Percentiles rank a stretch among this genome's conserved stretches.
Evolutionary conservation across 2,797 vertebrate genomes (phyloP).

Genomic region (Ctenopoma multispine): DNA sequence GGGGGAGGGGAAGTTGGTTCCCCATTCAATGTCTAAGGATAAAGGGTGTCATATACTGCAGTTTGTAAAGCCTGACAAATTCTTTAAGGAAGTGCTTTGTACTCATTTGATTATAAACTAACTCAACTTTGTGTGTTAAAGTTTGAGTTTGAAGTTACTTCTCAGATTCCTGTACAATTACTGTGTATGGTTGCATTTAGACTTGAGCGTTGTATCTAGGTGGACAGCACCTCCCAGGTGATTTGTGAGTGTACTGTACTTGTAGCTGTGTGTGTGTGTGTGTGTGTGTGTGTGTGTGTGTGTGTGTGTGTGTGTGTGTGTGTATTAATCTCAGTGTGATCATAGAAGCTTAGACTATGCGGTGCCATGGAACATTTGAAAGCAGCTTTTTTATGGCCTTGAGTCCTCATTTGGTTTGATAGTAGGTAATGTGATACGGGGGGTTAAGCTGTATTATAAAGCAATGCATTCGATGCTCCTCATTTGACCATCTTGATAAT

Average conservation of each 20-base stretch:
- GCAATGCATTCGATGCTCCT: slow-evolving; percentile 40
- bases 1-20: neutral
- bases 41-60: neutral
- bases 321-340: slow-evolving; percentile 44
- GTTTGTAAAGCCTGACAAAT: neutral
- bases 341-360: slow-evolving; percentile 56
- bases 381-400: slow-evolving; percentile 60
- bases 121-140: neutral
- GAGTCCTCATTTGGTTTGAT: slow-evolving; percentile 56
- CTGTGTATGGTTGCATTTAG: slow-evolving; percentile 14
- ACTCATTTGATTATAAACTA: neutral
- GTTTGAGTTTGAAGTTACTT: neutral
- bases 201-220: slow-evolving; percentile 2
- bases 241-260: slow-evolving; percentile 14
- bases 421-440: slow-evolving; percentile 59
- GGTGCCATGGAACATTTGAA: slow-evolving; percentile 55
- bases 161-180: neutral
- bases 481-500: slow-evolving; percentile 42
- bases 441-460: slow-evolving; percentile 55
- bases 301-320: slow-evolving; percentile 36
- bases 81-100: slow-evolving; percentile 1
- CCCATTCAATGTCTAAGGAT: no score
- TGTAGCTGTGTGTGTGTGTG: slow-evolving; percentile 24
- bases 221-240: neutral
- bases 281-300: slow-evolving; percentile 31